phyloP scores from a whole-genome alignment of 2,113 vertebrate genomes.

The Neogale vison region DNA sequence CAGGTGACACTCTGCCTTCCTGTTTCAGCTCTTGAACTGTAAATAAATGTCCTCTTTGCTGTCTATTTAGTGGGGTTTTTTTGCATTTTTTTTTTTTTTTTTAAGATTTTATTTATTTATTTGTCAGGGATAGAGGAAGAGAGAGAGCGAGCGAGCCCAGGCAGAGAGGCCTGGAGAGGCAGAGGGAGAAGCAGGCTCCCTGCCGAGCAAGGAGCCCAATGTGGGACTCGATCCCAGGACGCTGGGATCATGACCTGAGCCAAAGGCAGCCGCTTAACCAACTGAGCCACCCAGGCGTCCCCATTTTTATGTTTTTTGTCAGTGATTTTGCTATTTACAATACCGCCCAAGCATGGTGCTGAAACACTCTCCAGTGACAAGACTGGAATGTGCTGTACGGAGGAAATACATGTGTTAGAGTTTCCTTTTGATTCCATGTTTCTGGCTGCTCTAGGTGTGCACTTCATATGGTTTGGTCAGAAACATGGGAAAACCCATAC shows the following conservation, averaged over 20 bases:
- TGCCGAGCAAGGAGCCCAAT: too few relatives aligned
- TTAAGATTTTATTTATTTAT: too few relatives aligned
- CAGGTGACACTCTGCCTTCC: not conserved
- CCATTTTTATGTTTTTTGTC: not conserved
- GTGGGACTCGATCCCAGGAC: too few relatives aligned
- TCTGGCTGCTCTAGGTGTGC: not conserved
- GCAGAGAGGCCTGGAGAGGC: too few relatives aligned
- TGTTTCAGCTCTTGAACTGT: not conserved
- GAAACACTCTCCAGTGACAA: not conserved
- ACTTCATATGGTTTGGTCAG: not conserved
- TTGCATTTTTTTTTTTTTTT: not conserved
- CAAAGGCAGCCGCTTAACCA: too few relatives aligned
- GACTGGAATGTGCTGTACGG: not conserved
- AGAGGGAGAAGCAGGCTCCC: too few relatives aligned
- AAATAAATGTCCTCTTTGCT: not conserved
- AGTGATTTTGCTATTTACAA: not conserved
- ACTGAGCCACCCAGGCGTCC: too few relatives aligned
- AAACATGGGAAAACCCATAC: not conserved
- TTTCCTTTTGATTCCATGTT: not conserved
- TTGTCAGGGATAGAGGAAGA: too few relatives aligned
- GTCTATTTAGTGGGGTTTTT: not conserved
- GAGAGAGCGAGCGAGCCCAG: too few relatives aligned
- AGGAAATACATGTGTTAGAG: not conserved
- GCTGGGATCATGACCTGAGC: too few relatives aligned
- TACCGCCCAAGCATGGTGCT: not conserved